phyloP scores from a whole-genome alignment of 2,113 vertebrate species.

The Phrynocephalus versicolor region DNA sequence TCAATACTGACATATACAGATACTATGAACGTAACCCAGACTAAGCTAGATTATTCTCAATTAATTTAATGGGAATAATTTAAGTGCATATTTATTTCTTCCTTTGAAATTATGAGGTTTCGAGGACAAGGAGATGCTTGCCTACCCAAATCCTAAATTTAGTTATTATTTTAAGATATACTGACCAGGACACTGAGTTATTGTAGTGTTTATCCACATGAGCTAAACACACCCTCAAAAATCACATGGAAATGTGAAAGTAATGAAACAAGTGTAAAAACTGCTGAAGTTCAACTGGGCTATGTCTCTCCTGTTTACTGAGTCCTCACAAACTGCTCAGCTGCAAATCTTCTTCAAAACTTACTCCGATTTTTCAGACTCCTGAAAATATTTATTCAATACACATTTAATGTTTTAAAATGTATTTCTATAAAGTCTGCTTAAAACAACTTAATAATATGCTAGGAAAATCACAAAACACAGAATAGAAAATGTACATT shows the following conservation, averaged over 20 bases:
- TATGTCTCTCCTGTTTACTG: constrained; percentile 54
- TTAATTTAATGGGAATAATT: not conserved
- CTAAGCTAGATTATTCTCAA: not conserved
- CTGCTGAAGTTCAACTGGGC: not conserved
- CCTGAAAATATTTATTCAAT: constrained; percentile 44
- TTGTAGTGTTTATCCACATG: no score
- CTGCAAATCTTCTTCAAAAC: constrained; percentile 53
- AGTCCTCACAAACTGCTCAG: constrained; percentile 62
- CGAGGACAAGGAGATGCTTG: no score
- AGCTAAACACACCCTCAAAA: no score
- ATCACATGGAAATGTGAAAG: no score
- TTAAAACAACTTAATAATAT: constrained; percentile 60
- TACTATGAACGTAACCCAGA: not conserved
- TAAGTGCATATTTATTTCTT: not conserved
- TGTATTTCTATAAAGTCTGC: constrained; percentile 65
- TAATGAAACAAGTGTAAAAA: not conserved
- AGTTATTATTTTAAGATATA: no score
- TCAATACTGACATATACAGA: constrained; percentile 51
- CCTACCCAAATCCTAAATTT: no score
- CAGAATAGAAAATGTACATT: constrained; percentile 68
- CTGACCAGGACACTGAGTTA: no score
- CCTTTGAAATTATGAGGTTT: not conserved
- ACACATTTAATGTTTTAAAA: constrained; percentile 33
- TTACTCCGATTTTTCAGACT: constrained; percentile 44
- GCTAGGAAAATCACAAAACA: constrained; percentile 77